A percentile compares a stretch with the other conserved stretches of the same genome.
Evolutionary conservation across 1,140 invertebrate genomes (phyloP).

Genomic region (Paraescarpia echinospica): DNA sequence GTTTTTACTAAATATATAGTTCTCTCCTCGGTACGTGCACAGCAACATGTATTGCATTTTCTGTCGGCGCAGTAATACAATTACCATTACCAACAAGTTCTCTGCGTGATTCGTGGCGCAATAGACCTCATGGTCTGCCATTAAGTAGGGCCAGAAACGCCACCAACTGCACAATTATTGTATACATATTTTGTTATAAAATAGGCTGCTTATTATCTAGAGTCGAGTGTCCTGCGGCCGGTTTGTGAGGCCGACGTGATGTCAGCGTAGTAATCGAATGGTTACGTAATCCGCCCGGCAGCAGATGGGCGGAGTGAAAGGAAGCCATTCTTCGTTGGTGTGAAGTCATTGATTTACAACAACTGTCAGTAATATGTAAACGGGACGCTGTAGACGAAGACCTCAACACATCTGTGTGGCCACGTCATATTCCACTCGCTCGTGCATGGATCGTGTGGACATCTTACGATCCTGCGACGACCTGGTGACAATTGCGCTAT

Average conservation of each 20-base stretch:
- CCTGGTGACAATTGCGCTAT: neutral
- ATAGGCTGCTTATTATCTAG: too few species aligned
- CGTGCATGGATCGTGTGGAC: neutral
- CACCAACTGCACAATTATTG: too few species aligned
- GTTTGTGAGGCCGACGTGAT: neutral
- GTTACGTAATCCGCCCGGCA: neutral
- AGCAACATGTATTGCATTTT: too few species aligned
- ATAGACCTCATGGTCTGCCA: too few species aligned
- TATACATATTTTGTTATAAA: too few species aligned
- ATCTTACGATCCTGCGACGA: neutral
- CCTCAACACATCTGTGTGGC: neutral
- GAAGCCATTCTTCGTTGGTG: neutral
- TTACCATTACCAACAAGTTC: too few species aligned
- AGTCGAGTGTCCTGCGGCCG: neutral
- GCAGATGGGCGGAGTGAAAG: neutral
- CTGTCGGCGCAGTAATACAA: too few species aligned
- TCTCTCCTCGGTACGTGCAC: too few species aligned
- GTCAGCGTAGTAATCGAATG: neutral
- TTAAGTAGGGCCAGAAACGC: too few species aligned
- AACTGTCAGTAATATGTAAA: neutral
- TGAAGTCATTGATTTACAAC: neutral
- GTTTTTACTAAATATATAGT: too few species aligned
- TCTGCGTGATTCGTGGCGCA: too few species aligned
- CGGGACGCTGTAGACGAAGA: neutral
- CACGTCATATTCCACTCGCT: neutral